Evolutionary conservation across 1,140 invertebrate genomes (phyloP).

Genomic region (Drosophila oshimai): DNA sequence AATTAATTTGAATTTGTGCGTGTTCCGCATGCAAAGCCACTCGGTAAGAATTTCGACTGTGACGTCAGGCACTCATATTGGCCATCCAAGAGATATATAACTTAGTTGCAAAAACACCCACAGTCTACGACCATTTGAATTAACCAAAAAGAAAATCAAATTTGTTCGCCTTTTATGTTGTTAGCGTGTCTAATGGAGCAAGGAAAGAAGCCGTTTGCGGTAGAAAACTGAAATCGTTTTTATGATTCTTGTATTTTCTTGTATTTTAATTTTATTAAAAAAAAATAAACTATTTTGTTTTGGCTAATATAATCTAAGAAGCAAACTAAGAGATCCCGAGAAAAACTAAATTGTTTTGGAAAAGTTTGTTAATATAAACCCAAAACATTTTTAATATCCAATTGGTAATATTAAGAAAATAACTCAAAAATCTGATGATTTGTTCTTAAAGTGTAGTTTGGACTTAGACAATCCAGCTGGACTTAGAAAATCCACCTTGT

Average conservation of each 20-base stretch:
- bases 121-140: not conserved
- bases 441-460: too few species aligned
- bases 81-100: not conserved
- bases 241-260: not conserved
- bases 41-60: conserved; percentile 14
- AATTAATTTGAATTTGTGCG: conserved; percentile 70
- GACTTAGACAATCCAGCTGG: too few species aligned
- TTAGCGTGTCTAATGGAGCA: not conserved
- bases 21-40: conserved; percentile 56
- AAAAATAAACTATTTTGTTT: too few species aligned
- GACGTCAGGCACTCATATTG: conserved; percentile 8
- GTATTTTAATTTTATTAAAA: not conserved
- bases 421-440: too few species aligned
- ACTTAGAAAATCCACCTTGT: too few species aligned
- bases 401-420: too few species aligned
- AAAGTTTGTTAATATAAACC: too few species aligned
- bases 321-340: too few species aligned
- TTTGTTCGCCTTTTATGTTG: not conserved
- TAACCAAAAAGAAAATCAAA: conserved; percentile 2
- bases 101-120: not conserved
- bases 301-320: too few species aligned
- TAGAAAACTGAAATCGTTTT: not conserved
- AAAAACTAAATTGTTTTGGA: too few species aligned
- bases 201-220: not conserved
- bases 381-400: too few species aligned